phyloP scores from a whole-genome alignment of 2,888 invertebrate genomes.

The Drosophila gaucha region DNA sequence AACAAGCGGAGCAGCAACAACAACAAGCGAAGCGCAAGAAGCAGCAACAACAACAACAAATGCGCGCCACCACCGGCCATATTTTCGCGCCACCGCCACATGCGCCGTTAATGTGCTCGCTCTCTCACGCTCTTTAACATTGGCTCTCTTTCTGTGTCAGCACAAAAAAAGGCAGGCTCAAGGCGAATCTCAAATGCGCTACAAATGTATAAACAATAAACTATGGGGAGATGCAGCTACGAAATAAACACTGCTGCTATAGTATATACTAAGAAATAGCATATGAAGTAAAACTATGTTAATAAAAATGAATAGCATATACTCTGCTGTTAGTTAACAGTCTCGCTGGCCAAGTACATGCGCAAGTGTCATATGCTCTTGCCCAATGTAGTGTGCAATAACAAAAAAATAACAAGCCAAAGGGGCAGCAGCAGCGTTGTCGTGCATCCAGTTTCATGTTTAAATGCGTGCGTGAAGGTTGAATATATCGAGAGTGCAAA shows the following conservation, averaged over 20 bases:
- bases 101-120: conserved; percentile 64
- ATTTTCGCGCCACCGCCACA: conserved; percentile 79
- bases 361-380: conserved; percentile 13
- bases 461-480: conserved; percentile 78
- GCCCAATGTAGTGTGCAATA: conserved; percentile 20
- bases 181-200: conserved; percentile 32
- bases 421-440: conserved; percentile 63
- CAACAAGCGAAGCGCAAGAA: conserved; percentile 2
- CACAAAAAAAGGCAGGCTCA: not conserved
- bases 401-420: conserved; percentile 47
- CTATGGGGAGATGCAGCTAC: not conserved
- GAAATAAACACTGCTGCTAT: not conserved
- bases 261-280: not conserved
- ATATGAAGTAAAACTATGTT: not conserved
- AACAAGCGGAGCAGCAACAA: conserved; percentile 14
- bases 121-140: conserved; percentile 33
- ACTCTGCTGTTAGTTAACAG: not conserved
- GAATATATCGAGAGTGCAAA: conserved; percentile 59
- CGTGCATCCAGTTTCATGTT: conserved; percentile 69
- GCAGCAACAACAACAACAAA: conserved; percentile 33
- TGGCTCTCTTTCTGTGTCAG: conserved; percentile 41
- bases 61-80: conserved; percentile 61
- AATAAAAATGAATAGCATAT: not conserved
- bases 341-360: not conserved
- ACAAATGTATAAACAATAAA: not conserved